Conservation (phyloP, 2,797 vertebrate species). For the Chloroceryle inda region DNA sequence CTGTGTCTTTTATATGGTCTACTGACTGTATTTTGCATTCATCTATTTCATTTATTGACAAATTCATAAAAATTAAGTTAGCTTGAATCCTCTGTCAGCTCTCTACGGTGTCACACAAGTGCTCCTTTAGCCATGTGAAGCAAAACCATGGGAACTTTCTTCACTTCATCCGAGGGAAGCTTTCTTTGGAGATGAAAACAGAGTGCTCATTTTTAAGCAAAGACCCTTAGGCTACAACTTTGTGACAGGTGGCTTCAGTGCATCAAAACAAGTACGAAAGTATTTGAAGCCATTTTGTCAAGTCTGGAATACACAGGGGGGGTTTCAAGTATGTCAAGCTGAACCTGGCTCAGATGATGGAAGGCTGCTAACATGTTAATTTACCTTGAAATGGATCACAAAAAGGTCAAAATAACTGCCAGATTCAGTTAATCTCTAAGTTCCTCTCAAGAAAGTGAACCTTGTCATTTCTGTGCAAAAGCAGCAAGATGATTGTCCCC, state of each 20-base stretch:
- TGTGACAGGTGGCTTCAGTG: background rate
- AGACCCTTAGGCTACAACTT: background rate
- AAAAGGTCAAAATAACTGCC: constrained; percentile 29
- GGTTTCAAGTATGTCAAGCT: background rate
- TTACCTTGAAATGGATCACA: constrained; percentile 32
- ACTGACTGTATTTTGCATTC: background rate
- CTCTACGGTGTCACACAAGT: background rate
- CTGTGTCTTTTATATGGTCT: background rate
- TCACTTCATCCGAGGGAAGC: background rate
- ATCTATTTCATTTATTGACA: background rate
- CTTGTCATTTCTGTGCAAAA: background rate
- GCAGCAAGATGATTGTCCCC: background rate
- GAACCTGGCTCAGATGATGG: background rate
- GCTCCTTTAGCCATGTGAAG: background rate
- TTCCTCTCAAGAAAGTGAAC: background rate
- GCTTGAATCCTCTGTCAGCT: background rate
- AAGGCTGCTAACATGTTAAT: constrained; percentile 29
- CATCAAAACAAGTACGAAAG: background rate
- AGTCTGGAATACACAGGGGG: background rate
- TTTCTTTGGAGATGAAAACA: background rate
- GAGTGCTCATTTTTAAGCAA: background rate
- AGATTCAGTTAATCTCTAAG: background rate
- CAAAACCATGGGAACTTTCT: background rate
- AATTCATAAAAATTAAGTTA: background rate
- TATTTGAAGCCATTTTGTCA: background rate